Conservation (phyloP, 2,888 invertebrate genomes). For the Hemaris fuciformis region DNA sequence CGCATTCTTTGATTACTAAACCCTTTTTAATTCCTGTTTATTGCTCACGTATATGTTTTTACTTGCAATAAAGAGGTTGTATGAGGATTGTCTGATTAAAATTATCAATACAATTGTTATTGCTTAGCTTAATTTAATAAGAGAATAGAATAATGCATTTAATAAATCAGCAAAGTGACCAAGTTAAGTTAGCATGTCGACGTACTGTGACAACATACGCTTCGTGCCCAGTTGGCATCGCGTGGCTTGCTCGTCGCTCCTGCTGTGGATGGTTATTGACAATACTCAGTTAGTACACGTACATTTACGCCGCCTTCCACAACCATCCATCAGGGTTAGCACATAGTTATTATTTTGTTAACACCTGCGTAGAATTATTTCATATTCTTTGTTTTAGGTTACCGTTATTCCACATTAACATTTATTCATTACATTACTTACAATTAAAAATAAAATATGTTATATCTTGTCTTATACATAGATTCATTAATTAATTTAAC, state of each 20-base stretch:
- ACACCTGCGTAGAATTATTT: not conserved
- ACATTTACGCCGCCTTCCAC: slow-evolving; percentile 7
- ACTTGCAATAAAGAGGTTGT: too few relatives aligned
- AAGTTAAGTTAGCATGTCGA: slow-evolving; percentile 52
- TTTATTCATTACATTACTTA: too few relatives aligned
- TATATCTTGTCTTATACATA: too few relatives aligned
- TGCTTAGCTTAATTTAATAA: not conserved
- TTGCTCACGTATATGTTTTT: not conserved
- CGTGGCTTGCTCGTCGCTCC: slow-evolving; percentile 62
- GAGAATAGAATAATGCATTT: not conserved
- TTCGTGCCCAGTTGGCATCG: slow-evolving; percentile 65
- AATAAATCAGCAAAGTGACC: not conserved
- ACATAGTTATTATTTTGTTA: not conserved
- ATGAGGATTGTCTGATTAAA: too few relatives aligned
- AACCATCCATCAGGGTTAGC: slow-evolving; percentile 3
- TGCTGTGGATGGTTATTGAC: slow-evolving; percentile 60
- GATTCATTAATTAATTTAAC: too few relatives aligned
- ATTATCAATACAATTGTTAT: too few relatives aligned
- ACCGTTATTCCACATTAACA: too few relatives aligned
- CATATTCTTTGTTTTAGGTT: too few relatives aligned
- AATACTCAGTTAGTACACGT: slow-evolving; percentile 36
- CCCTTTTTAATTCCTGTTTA: not conserved
- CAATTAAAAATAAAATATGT: too few relatives aligned
- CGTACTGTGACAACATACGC: slow-evolving; percentile 75
- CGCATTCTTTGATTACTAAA: slow-evolving; percentile 10